phyloP scores from a whole-genome alignment of 2,888 invertebrate genomes.

The Acronicta leporina region DNA sequence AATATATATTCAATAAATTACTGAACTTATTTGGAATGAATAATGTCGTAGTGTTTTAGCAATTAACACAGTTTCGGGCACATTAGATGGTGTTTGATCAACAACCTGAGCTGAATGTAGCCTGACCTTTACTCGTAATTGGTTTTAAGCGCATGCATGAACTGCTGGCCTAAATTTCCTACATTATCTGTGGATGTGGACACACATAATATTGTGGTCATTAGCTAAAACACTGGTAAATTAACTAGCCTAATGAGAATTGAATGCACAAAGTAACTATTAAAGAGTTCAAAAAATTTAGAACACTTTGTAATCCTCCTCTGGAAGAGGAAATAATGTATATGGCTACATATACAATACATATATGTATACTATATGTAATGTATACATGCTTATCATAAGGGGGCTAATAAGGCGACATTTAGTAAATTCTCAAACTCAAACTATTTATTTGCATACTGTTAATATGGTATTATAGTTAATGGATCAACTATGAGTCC shows the following conservation, averaged over 20 bases:
- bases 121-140: conserved; percentile 50
- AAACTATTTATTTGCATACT: no score
- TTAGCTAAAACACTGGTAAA: conserved; percentile 45
- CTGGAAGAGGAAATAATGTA: no score
- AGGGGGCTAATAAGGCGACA: no score
- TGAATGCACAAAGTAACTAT: conserved; percentile 22
- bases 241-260: conserved; percentile 40
- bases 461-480: no score
- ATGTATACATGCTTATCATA: no score
- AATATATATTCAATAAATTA: conserved; percentile 33
- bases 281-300: no score
- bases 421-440: no score
- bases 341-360: no score
- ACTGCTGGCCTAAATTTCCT: conserved; percentile 47
- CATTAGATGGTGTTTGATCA: conserved; percentile 34
- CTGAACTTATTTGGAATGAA: conserved; percentile 30
- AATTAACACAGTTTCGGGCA: conserved; percentile 31
- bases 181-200: conserved; percentile 45
- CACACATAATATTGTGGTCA: conserved; percentile 36
- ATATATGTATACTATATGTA: no score
- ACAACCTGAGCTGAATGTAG: conserved; percentile 37
- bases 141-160: conserved; percentile 40
- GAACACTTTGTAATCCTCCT: no score
- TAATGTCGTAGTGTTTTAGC: conserved; percentile 22
- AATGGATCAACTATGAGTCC: no score